phyloP scores from a whole-genome alignment of 2,797 vertebrate genomes.

The Gobio occitaniae region DNA sequence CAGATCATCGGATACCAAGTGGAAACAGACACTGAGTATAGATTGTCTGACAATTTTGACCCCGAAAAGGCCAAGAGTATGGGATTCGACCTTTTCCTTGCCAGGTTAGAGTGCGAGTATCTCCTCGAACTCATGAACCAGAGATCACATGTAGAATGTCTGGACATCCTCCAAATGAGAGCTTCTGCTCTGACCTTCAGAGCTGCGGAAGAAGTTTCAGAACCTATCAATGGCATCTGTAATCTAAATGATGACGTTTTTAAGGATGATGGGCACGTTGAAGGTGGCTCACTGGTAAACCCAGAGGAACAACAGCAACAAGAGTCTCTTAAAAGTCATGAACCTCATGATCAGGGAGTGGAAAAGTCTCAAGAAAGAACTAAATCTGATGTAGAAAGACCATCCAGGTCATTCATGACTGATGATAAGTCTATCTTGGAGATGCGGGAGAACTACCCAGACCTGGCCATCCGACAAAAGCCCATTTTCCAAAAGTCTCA shows the following conservation, averaged over 20 bases:
- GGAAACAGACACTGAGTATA: constrained; percentile 76
- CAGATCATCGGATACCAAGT: constrained; percentile 83
- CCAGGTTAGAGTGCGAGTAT: constrained; percentile 76
- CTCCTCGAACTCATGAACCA: constrained; percentile 75
- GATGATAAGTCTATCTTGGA: constrained; percentile 74
- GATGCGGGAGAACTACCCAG: constrained; percentile 79
- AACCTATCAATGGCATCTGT: constrained; percentile 7
- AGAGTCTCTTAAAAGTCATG: constrained; percentile 8
- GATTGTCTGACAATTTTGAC: constrained; percentile 71
- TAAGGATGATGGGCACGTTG: constrained; percentile 43
- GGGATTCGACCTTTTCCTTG: constrained; percentile 86
- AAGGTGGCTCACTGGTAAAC: constrained; percentile 44
- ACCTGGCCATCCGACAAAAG: constrained; percentile 80
- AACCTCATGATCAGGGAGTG: constrained; percentile 39
- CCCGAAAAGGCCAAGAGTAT: constrained; percentile 73
- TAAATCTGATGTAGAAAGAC: neutral
- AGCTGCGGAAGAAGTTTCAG: neutral
- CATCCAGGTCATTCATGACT: neutral
- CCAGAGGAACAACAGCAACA: constrained; percentile 41
- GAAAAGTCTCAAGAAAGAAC: neutral
- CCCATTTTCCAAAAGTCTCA: constrained; percentile 67
- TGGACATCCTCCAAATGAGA: constrained; percentile 65
- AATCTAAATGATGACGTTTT: constrained; percentile 42
- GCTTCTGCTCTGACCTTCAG: constrained; percentile 5
- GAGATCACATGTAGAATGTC: constrained; percentile 57